These are phyloP conservation scores for Pachypsylla venusta DNA, from an alignment of 1,140 invertebrate species.

Conservation along the genomic window DNA sequence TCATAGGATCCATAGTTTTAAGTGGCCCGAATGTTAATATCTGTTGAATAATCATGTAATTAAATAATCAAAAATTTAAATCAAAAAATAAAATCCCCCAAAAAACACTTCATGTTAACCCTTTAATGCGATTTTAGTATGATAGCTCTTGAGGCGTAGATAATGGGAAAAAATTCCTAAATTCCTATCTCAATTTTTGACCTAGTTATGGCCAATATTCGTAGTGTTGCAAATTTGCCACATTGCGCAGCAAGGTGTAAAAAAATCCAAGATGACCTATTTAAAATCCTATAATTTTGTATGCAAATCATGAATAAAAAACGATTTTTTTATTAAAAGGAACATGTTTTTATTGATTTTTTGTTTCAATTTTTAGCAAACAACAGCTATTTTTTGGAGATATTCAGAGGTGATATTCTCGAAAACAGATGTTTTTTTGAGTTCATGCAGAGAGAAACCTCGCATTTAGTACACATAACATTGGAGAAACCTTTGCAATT, in stretches of 20 bases:
- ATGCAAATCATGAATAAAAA: not conserved
- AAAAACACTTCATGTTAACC: too few relatives aligned
- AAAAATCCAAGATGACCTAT: not conserved
- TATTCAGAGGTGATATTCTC: not conserved
- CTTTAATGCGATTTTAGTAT: not conserved
- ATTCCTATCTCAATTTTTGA: not conserved
- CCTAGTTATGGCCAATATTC: not conserved
- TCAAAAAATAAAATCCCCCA: too few relatives aligned
- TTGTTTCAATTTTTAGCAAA: not conserved
- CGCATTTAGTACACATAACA: constrained; percentile 13
- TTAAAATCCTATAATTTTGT: not conserved
- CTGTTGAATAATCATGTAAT: too few relatives aligned
- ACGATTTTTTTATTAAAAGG: not conserved
- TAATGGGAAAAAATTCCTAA: not conserved
- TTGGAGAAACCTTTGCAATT: constrained; percentile 10
- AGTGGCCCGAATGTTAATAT: too few relatives aligned
- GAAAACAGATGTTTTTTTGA: not conserved
- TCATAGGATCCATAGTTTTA: too few relatives aligned
- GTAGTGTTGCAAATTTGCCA: not conserved
- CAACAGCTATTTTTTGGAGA: not conserved
- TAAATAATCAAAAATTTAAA: too few relatives aligned
- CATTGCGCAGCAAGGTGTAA: not conserved
- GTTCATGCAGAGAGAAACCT: constrained; percentile 8
- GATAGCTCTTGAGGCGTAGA: not conserved
- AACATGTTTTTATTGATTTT: not conserved